Evolutionary conservation across 1,140 invertebrate genomes (phyloP), one percentile per base, ranked within the genome.

Genomic region (Drosophila erecta): DNA sequence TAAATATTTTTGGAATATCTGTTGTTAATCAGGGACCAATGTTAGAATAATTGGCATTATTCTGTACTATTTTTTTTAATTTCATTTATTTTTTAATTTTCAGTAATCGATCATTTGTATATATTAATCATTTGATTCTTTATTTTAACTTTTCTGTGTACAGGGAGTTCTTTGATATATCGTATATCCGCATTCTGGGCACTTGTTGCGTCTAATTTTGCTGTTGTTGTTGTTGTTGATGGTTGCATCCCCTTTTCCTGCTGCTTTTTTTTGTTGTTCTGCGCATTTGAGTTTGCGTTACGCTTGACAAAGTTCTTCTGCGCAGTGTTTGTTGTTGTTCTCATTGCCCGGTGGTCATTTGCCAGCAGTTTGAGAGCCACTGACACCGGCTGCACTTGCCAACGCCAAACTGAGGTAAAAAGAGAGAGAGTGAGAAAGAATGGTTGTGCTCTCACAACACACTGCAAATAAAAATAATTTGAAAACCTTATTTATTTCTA

Each of bases 281-380:
- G 61, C 75, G 43, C 70, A 70, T 74, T 81, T 83, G n/a, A 66
- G 61, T 53, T 75, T 54, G 58, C 64, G 78, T 85, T 85, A 64
- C 81, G 81, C 81, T 85, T 85, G 77, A 85, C 58, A 85, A 77
- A 86, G 61, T 74, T 76, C 66, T 75, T 70, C 49, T 64, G 43
- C 37, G 46, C 44, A 37, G 49, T 66, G 35, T 49, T 53, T 61
- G 51, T 64, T 64, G 58, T 53, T 43, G 55, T 30, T 54, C 27
- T 56, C 70, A 40, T 53, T 54, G 14, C 30, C 38, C 44, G 38
- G 40, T 61, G 38, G 51, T 51, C 51, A 50, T 27, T 51, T 46
- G 43, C 43, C 44, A 62, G 41, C 47, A 73, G 69, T 80, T 80
- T 79, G 46, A 49, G 22, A 47, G 30, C 3, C 56, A 76, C 38